Conservation (phyloP, 2,888 invertebrate species). For the Perdita meconis region DNA sequence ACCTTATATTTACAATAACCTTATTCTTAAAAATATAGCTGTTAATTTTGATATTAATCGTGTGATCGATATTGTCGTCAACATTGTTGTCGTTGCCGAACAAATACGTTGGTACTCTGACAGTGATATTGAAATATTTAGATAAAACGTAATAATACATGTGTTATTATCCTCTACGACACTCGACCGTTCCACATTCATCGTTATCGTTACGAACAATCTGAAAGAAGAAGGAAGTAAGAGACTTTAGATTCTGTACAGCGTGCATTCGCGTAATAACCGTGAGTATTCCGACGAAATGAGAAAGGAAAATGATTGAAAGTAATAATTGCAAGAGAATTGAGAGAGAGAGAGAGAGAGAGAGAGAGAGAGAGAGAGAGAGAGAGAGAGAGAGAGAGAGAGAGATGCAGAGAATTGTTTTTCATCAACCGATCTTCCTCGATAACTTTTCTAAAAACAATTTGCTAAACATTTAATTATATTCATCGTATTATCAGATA, state of each 20-base stretch:
- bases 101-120: slow-evolving; percentile 8
- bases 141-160: not conserved
- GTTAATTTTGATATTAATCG: slow-evolving; percentile 5
- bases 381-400: not conserved
- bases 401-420: slow-evolving; percentile 4
- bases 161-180: not conserved
- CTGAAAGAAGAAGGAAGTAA: not conserved
- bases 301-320: too few species aligned
- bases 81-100: slow-evolving; percentile 25
- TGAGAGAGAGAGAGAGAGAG: too few species aligned
- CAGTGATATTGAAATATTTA: slow-evolving; percentile 9
- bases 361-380: too few species aligned
- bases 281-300: too few species aligned
- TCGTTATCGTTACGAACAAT: not conserved
- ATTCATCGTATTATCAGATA: slow-evolving; percentile 32
- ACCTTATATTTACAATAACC: slow-evolving; percentile 19
- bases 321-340: too few species aligned
- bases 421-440: not conserved
- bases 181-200: too few species aligned
- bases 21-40: slow-evolving; percentile 10
- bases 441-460: slow-evolving; percentile 4
- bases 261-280: too few species aligned
- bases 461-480: slow-evolving; percentile 29
- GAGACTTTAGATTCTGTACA: too few species aligned
- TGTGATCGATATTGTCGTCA: not conserved